Base-by-base conservation (phyloP, 2,113 vertebrate species). In the Chaetops frenatus region DNA sequence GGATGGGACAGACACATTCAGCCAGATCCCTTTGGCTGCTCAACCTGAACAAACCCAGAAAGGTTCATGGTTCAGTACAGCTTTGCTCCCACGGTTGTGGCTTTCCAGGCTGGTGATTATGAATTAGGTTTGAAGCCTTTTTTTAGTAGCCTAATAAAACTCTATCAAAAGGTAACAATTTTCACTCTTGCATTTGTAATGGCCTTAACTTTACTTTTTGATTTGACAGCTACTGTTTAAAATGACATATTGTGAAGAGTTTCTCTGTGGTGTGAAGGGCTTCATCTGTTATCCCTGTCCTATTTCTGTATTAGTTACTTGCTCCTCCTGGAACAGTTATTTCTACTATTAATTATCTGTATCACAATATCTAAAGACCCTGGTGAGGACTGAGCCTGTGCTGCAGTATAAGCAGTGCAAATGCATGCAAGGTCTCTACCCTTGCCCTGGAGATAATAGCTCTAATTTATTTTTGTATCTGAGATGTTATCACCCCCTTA, bases 391-490 rank as follows among this genome's bases (percentile, higher is more conserved):
- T 42, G 58, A 90, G 57, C 20, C 38, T 33, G 47, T 36, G 36
- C 40, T 60, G 48, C 10, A 12, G 61, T 74, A 67, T 74, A 71
- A 31, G 31, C n/a, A 65, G 16, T 3, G 15, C 54, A 89, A 87
- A 89, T 40, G 40, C 40, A 56, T 31, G 35, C 57, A 47, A 66
- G 42, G 42, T 50, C 33, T 82, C 71, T 92, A 17, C 64, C 56
- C 71, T 53, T 60, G 47, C 33, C 82, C 67, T 50, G 83, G 44
- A 92, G 82, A 95, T 86, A 96, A 90, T 95, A 92, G 92, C 58
- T 93, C 45, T 66, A 45, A 82, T 90, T 94, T 84, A 86, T 91
- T 96, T 95, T 57, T 80, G 36, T 88, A 88, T 94, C 92, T 83
- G 79, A 92, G 92, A 93, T 90, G 42, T 62, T 92, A 97, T 95